Evolutionary conservation across 2,113 vertebrate genomes (phyloP), one percentile per base, ranked within the genome.

Genomic region (Dendrocopos noguchii): DNA sequence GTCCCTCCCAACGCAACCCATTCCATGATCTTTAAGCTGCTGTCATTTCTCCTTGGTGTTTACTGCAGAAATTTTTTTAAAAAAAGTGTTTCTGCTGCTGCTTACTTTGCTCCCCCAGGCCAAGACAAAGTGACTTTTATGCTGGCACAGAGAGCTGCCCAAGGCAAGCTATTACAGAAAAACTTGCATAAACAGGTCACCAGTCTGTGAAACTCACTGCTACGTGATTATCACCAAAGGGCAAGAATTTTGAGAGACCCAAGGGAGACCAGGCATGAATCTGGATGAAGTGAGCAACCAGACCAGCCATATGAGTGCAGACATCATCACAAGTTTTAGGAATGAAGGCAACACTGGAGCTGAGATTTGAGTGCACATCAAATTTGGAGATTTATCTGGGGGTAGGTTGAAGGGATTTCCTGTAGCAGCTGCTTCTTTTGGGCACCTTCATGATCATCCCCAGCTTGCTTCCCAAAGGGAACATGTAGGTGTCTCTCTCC

Each of bases 191-290:
- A 91, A 93, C 77, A 84, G 87, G 84, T 67, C 87, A 82, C 64
- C 78, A 80, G 86, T 27, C 80, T 87, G 64, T 73, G 60, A 82
- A 93, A 93, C 71, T 88, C 59, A 24, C 16, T 87, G 78, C 88
- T 91, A 6, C n/a, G 15, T 91, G 65, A 24, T 85, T 87, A 60
- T 71, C 73, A 83, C 93, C 20, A 3, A 87, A 91, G 90, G 85
- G 82, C 87, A 91, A 63, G 56, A 88, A 80, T 96, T 93, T 91
- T 52, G 46, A 61, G 55, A 92, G 47, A 47, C 46, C 91, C 84
- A 73, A 20, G 91, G 79, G 52, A 89, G 74, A 33, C 5, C 25
- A 56, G 50, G 47, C 67, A 21, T 33, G 59, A 70, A 52, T 63
- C 28, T 82, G 24, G 57, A 20, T 53, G 57, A 90, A 77, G 36